These are phyloP conservation scores for Eubucco bourcierii DNA, from an alignment of 2,113 vertebrate genomes.

Conservation along the genomic window DNA sequence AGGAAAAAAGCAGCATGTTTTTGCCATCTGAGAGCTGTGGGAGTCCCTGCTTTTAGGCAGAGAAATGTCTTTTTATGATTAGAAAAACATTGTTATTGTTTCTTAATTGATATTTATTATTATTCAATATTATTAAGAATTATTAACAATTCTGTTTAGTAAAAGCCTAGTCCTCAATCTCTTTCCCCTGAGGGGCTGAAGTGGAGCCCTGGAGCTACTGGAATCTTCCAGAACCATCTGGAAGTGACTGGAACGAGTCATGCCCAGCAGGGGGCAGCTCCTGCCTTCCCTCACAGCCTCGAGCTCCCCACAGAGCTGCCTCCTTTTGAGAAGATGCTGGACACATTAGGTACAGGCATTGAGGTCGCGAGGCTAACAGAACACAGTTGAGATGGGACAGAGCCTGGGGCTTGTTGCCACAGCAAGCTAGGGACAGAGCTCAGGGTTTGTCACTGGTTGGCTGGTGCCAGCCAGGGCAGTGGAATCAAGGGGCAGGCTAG, in stretches of 20 bases:
- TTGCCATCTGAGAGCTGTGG: not conserved
- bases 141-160: not conserved
- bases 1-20: not conserved
- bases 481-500: not conserved
- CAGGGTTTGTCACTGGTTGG: accelerated
- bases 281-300: accelerated
- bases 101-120: not conserved
- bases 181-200: no score
- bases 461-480: accelerated
- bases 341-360: accelerated
- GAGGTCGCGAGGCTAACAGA: not conserved
- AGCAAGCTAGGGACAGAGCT: not conserved
- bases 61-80: not conserved
- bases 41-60: not conserved
- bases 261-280: accelerated
- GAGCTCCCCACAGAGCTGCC: accelerated
- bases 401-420: accelerated
- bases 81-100: not conserved
- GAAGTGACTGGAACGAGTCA: accelerated
- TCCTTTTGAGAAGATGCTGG: not conserved
- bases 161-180: accelerated
- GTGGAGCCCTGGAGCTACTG: no score
- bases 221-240: accelerated
- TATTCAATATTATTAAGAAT: no score
- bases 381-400: accelerated